Percentiles rank a stretch among this genome's conserved stretches.
Evolutionary conservation across 2,888 invertebrate species (phyloP).

Genomic region (Drosophila planitibia): DNA sequence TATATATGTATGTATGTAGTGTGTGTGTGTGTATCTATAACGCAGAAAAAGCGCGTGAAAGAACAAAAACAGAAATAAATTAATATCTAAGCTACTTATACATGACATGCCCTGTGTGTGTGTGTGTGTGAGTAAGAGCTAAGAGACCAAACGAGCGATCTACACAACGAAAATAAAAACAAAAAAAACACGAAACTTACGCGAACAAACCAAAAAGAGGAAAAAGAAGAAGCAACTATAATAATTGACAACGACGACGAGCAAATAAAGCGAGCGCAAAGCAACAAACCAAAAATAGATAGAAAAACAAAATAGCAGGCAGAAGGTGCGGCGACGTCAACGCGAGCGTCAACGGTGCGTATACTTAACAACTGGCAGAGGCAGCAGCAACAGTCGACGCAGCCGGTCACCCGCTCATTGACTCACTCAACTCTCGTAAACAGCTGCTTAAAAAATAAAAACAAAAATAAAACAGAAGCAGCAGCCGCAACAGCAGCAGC

Average conservation of each 20-base stretch:
- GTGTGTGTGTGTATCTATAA: slow-evolving; percentile 24
- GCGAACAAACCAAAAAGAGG: slow-evolving; percentile 54
- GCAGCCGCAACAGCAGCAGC: slow-evolving; percentile 28
- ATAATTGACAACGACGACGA: slow-evolving; percentile 54
- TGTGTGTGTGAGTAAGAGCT: slow-evolving; percentile 54
- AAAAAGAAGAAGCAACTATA: slow-evolving; percentile 10
- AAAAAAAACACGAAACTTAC: slow-evolving; percentile 62
- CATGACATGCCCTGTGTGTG: slow-evolving; percentile 20
- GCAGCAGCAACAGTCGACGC: slow-evolving; percentile 18
- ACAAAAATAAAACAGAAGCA: slow-evolving; percentile 24
- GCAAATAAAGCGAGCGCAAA: slow-evolving; percentile 53
- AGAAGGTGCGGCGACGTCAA: slow-evolving; percentile 21
- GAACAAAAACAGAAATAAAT: slow-evolving; percentile 55
- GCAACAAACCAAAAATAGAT: slow-evolving; percentile 79
- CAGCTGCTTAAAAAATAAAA: slow-evolving; percentile 52
- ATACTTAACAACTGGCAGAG: slow-evolving; percentile 52
- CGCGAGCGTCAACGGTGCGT: slow-evolving; percentile 65
- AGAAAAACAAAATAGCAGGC: slow-evolving; percentile 10
- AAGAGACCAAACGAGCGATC: slow-evolving; percentile 73
- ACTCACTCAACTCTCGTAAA: slow-evolving; percentile 54
- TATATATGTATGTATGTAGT: slow-evolving; percentile 19
- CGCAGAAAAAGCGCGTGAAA: slow-evolving; percentile 57
- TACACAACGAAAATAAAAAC: slow-evolving; percentile 50
- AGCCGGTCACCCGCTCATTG: slow-evolving; percentile 42
- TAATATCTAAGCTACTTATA: slow-evolving; percentile 53